These are phyloP conservation scores for Leucoraja erinaceus DNA, from an alignment of 2,113 vertebrate species.

Conservation along the genomic window DNA sequence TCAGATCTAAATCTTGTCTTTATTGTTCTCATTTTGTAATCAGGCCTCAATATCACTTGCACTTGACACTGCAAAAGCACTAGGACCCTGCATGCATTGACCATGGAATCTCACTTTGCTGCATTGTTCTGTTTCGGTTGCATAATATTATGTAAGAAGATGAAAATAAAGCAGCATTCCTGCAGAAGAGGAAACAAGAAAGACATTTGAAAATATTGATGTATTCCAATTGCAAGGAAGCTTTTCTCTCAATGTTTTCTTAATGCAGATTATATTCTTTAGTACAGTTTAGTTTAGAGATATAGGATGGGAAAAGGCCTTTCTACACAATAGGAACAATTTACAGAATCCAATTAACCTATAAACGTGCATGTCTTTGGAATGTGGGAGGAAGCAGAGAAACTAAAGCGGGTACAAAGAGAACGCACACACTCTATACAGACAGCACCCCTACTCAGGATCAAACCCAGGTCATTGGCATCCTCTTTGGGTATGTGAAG, in stretches of 20 bases:
- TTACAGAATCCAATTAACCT: no score
- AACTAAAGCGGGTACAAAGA: no score
- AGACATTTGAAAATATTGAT: neutral
- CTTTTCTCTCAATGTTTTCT: neutral
- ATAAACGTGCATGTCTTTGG: no score
- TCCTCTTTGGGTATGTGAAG: no score
- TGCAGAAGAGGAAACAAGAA: neutral
- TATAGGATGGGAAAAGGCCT: no score
- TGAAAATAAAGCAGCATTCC: neutral
- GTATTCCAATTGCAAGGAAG: neutral
- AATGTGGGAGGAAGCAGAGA: no score
- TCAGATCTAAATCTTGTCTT: neutral
- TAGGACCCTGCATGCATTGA: neutral
- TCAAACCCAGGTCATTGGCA: no score
- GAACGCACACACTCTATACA: no score
- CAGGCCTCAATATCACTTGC: neutral
- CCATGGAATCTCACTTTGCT: neutral
- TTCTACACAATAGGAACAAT: no score
- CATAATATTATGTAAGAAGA: neutral
- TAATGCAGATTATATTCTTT: neutral
- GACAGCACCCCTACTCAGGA: no score
- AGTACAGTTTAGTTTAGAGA: no score
- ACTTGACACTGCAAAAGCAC: no score
- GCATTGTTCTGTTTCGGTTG: neutral
- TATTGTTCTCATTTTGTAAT: neutral